These are phyloP conservation scores for Pedionomus torquatus DNA, from an alignment of 2,113 vertebrate species.

Conservation along the genomic window DNA sequence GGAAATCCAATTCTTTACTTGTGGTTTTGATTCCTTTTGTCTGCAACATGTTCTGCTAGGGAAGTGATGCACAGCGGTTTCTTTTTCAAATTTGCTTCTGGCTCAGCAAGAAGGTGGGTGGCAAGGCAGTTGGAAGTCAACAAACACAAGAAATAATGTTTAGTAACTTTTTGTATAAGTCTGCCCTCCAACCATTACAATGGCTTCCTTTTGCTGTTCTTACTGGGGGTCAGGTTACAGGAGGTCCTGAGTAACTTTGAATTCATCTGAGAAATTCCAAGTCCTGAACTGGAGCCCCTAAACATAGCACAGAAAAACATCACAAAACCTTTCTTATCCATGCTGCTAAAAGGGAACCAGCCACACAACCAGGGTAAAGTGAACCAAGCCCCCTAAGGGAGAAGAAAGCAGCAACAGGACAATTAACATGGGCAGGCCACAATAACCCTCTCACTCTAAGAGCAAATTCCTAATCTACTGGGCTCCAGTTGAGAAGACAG, in stretches of 20 bases:
- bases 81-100: constrained; percentile 67
- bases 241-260: constrained; percentile 8
- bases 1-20: constrained; percentile 67
- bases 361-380: not conserved
- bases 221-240: not conserved
- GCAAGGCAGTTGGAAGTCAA: constrained; percentile 46
- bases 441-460: not conserved
- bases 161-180: constrained; percentile 33
- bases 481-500: not conserved
- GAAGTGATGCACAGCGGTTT: constrained; percentile 64
- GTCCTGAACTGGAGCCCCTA: not conserved
- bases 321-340: not conserved
- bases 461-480: not conserved
- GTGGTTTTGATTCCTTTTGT: constrained; percentile 64
- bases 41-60: constrained; percentile 60
- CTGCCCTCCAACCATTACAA: not conserved
- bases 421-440: not conserved
- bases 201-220: constrained; percentile 9
- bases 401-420: not conserved
- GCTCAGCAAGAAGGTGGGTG: constrained; percentile 58
- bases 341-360: not conserved
- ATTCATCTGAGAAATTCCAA: not conserved
- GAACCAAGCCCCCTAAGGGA: not conserved
- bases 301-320: not conserved
- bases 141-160: constrained; percentile 33